Evolutionary conservation across 2,888 invertebrate species (phyloP).

Genomic region (Mesorhabditis spiculigera): DNA sequence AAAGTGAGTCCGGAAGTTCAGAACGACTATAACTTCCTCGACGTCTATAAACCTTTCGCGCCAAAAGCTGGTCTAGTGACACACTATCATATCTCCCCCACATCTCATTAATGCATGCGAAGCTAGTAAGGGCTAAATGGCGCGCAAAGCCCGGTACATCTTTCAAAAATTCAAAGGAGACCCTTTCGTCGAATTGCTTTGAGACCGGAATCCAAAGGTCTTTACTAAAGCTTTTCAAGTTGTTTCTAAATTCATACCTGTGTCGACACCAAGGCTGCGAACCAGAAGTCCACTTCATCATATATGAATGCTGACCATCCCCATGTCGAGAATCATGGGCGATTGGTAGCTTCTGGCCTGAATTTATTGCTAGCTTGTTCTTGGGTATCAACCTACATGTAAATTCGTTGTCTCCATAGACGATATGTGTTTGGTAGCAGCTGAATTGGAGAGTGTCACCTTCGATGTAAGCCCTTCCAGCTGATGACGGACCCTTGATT

Average conservation of each 20-base stretch:
- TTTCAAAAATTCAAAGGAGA: too few relatives aligned
- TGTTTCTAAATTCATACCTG: constrained; percentile 8
- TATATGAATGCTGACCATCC: constrained; percentile 12
- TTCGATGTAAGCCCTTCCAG: constrained; percentile 43
- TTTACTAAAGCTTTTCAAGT: neutral
- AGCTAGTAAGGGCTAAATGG: too few relatives aligned
- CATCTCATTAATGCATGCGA: too few relatives aligned
- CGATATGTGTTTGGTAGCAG: constrained; percentile 51
- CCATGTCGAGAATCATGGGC: constrained; percentile 11
- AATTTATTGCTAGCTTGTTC: neutral
- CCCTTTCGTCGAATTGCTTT: too few relatives aligned
- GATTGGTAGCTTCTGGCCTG: constrained; percentile 14
- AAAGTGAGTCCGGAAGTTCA: neutral
- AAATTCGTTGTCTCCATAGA: constrained; percentile 46
- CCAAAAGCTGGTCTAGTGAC: too few relatives aligned
- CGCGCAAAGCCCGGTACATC: too few relatives aligned
- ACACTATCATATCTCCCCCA: too few relatives aligned
- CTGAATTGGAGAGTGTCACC: constrained; percentile 48
- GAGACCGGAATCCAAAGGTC: too few relatives aligned
- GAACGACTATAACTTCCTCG: too few relatives aligned
- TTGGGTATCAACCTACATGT: constrained; percentile 28
- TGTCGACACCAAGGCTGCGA: constrained; percentile 29
- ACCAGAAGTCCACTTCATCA: constrained; percentile 29
- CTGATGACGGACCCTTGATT: constrained; percentile 35
- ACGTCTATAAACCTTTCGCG: too few relatives aligned